Evolutionary conservation across 1,140 invertebrate genomes (phyloP), one percentile per base, ranked within the genome.

Genomic region (Octopus bimaculoides): DNA sequence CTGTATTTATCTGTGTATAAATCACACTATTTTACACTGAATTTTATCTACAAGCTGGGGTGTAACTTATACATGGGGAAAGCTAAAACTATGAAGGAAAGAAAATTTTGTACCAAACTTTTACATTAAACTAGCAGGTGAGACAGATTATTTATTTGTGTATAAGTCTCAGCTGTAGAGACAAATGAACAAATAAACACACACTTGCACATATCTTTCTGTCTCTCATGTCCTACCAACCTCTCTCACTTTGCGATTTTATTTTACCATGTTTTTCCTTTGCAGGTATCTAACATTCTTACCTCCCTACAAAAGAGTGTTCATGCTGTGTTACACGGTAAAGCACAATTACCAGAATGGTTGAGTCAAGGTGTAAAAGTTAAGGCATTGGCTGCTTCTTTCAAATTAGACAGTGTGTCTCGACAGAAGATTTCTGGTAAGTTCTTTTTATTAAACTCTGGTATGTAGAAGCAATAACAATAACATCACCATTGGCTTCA

Each of bases 301-400:
- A 94, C 94, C 52, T 93, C 94, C 14, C 91, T 98, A 14, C 97
- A 98, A 91, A 93, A 95, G 85, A 97, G 96, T 89, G 94, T 97
- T 6, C 94, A 97, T 84, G 94, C 95, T 69, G 94, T 96, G 53
- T 92, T 97, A 20, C 91, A 98, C 12, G 96, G 96, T 0, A 95
- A 95, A 91, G 93, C 94, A 8, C 92, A 93, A 4, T 92, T 94
- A 77, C 96, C 96, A 75, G 94, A 96, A 86, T 98, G 96, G 94
- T 93, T 97, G 81, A 94, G 93, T 66, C 93, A 94, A 89, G 97
- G 97, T 54, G 93, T 98, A 80, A 95, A 95, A 73, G 92, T 93
- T 83, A 93, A 92, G 87, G 93, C 94, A 14, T 91, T 94, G 82
- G 93, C 95, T 82, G 93, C 94, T 86, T 93, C 93, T 81, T 96